Evolutionary conservation across 2,797 vertebrate genomes (phyloP).

Genomic region (Rhodeus uyekii): DNA sequence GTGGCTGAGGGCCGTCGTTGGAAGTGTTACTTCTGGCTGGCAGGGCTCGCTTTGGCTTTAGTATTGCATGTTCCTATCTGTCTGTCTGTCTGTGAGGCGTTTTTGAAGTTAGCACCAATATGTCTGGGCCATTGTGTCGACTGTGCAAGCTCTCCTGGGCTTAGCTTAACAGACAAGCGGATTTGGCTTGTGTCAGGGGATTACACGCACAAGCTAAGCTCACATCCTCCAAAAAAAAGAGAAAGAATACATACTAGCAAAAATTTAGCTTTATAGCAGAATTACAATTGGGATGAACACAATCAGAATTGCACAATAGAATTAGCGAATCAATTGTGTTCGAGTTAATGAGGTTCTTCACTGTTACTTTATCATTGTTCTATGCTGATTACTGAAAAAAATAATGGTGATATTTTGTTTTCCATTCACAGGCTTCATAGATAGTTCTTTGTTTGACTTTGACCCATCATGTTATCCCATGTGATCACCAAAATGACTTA

Average conservation of each 20-base stretch:
- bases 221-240: slow-evolving; percentile 40
- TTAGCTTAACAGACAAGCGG: slow-evolving; percentile 60
- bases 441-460: too few species aligned
- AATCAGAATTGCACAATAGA: slow-evolving; percentile 4
- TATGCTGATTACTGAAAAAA: neutral
- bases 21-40: slow-evolving; percentile 37
- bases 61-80: slow-evolving; percentile 22
- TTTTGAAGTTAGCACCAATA: slow-evolving; percentile 55
- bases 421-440: neutral
- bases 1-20: slow-evolving; percentile 1
- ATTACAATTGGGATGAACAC: slow-evolving; percentile 29
- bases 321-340: neutral
- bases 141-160: slow-evolving; percentile 56
- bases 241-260: slow-evolving; percentile 6
- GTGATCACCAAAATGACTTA: too few species aligned
- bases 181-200: slow-evolving; percentile 60
- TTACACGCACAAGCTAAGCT: slow-evolving; percentile 50
- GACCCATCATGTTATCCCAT: too few species aligned
- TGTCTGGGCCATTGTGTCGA: slow-evolving; percentile 61
- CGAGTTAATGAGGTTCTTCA: neutral
- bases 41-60: slow-evolving; percentile 40
- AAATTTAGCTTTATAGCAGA: slow-evolving; percentile 26
- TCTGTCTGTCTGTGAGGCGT: slow-evolving; percentile 45
- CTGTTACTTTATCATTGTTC: neutral
- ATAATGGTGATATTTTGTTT: neutral